Conservation (phyloP, 1,140 invertebrate species). For the Nixonia krombeini region DNA sequence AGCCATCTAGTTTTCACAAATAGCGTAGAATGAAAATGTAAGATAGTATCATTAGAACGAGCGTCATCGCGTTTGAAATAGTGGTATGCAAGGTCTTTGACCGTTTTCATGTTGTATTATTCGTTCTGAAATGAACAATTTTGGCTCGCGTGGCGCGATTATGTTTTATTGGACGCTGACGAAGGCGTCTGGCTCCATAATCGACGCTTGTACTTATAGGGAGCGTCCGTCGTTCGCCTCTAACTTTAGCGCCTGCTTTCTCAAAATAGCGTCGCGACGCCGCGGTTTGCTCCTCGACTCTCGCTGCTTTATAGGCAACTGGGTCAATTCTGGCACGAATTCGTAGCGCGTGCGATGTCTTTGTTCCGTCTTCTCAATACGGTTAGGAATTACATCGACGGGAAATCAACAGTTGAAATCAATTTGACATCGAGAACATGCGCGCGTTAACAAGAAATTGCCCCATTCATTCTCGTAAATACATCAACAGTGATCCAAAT, state of each 20-base stretch:
- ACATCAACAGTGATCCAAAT: too few species aligned
- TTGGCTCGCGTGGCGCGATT: constrained; percentile 58
- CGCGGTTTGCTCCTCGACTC: constrained; percentile 39
- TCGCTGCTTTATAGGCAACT: constrained; percentile 68
- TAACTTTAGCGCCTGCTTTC: constrained; percentile 66
- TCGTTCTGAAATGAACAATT: constrained; percentile 55
- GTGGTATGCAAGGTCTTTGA: constrained; percentile 56
- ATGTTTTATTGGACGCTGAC: constrained; percentile 48
- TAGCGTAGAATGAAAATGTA: constrained; percentile 9
- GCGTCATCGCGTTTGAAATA: constrained; percentile 24
- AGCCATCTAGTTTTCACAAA: too few species aligned
- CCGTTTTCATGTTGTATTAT: constrained; percentile 50
- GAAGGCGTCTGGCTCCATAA: constrained; percentile 58
- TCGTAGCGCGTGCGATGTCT: constrained; percentile 12
- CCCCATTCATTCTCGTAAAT: too few species aligned
- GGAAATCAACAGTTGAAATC: too few species aligned
- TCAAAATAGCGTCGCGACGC: constrained; percentile 65
- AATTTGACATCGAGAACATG: too few species aligned
- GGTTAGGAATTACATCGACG: too few species aligned
- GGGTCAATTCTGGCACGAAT: constrained; percentile 62
- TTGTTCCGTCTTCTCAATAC: neutral
- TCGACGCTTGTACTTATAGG: constrained; percentile 71
- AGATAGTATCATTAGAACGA: constrained; percentile 26
- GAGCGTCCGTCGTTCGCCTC: constrained; percentile 65
- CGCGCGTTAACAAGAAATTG: too few species aligned